These are phyloP conservation scores for Harlomillsia oculata DNA, from an alignment of 1,140 invertebrate genomes.

Conservation along the genomic window DNA sequence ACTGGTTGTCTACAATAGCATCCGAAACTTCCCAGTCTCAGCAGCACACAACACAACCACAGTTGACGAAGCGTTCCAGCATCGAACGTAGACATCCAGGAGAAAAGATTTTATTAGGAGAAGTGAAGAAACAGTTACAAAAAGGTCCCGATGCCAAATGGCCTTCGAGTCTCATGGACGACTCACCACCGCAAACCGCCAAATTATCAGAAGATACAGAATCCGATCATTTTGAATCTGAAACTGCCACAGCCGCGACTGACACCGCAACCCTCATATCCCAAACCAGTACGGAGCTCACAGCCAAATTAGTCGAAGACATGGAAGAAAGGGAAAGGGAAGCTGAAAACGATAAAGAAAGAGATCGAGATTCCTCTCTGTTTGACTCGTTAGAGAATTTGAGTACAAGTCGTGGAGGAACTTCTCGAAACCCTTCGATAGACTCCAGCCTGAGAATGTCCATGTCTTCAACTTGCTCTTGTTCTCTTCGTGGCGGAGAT, in stretches of 20 bases:
- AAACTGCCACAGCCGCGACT: not conserved
- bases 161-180: constrained; percentile 26
- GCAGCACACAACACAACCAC: not conserved
- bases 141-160: constrained; percentile 31
- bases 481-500: constrained; percentile 34
- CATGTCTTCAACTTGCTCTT: constrained; percentile 34
- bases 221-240: not conserved
- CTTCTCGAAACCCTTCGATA: constrained; percentile 30
- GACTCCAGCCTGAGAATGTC: constrained; percentile 34
- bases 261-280: not conserved
- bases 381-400: constrained; percentile 34
- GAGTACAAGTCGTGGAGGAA: not conserved
- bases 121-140: constrained; percentile 23
- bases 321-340: not conserved
- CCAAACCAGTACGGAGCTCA: not conserved
- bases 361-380: constrained; percentile 26
- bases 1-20: constrained; percentile 30
- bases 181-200: constrained; percentile 19
- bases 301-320: not conserved
- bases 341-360: constrained; percentile 1
- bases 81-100: constrained; percentile 16
- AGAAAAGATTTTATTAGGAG: constrained; percentile 27
- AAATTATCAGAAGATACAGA: not conserved
- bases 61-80: not conserved
- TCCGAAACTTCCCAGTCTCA: not conserved